These are phyloP conservation scores for Itoplectis maculator DNA, from an alignment of 2,888 invertebrate species.

Conservation along the genomic window DNA sequence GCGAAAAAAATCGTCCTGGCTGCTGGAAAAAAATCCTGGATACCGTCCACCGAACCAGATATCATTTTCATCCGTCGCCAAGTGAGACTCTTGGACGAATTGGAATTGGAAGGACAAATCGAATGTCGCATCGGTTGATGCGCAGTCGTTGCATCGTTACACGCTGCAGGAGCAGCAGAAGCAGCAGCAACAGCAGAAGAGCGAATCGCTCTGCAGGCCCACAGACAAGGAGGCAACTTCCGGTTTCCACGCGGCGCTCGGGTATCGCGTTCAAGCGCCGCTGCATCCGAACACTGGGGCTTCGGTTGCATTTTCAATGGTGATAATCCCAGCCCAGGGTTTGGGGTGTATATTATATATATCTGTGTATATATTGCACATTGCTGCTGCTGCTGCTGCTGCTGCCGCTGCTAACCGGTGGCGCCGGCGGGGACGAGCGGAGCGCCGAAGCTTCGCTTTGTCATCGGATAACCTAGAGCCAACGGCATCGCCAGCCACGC, in stretches of 20 bases:
- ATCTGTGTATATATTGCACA: conserved; percentile 69
- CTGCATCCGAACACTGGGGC: conserved; percentile 83
- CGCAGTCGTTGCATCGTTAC: conserved; percentile 39
- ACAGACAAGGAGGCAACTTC: conserved; percentile 72
- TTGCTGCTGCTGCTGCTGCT: no score
- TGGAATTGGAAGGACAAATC: conserved; percentile 52
- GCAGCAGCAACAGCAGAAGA: neutral
- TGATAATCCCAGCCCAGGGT: conserved; percentile 79
- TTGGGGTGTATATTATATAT: no score
- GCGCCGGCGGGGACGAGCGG: conserved; percentile 50
- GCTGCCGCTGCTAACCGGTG: neutral
- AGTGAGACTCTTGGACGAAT: no score
- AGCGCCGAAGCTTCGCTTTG: conserved; percentile 80
- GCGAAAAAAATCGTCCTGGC: no score
- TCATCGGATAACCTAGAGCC: conserved; percentile 84
- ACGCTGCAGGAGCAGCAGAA: conserved; percentile 37
- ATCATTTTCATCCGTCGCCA: no score
- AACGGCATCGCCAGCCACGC: conserved; percentile 69
- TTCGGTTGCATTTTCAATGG: conserved; percentile 84
- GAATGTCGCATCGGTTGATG: conserved; percentile 24
- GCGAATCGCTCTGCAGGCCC: conserved; percentile 48
- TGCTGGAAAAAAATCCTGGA: no score
- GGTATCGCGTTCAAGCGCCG: conserved; percentile 84
- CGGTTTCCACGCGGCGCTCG: conserved; percentile 74
- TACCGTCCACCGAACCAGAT: no score